Evolutionary conservation across 2,888 invertebrate species (phyloP), one percentile per base, ranked within the genome.

Genomic region (Sarcophaga rosellei): DNA sequence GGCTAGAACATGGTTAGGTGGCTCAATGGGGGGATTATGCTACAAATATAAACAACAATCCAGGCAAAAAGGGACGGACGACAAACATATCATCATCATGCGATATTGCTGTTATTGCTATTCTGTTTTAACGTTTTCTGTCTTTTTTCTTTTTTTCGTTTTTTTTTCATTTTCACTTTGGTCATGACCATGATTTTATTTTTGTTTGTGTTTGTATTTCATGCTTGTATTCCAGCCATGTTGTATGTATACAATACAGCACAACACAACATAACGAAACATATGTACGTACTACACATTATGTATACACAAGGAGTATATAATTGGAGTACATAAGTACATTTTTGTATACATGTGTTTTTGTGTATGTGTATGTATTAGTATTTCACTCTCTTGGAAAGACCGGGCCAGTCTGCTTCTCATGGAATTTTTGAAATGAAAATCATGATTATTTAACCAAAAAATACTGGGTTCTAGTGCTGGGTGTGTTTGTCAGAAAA

Each of bases 171-270:
- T 79, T 53, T 61, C 47, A 59, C 65, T 81, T 81, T 86, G 84
- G 86, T 75, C 86, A 86, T 86, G 86, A 86, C 86, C 86, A 84
- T 86, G 86, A 86, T 86, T 86, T 86, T 10, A 8, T 8, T 8
- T 35, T 35, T 35, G 35, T 35, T 35, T 35, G 25, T 4, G 25
- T 25, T 76, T 65, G 59, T 62, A 5, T 69, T 45, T 15, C 1
- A 53, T 45, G 63, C 70, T 81, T 70, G 44, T 59, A 57, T 81
- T 57, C 57, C 70, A 70, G 62, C 15, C 12, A 3, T 21, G 20
- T 47, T 57, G 53, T 53, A 53, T 53, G 53, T 59, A 10, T 25
- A 47, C 5, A 76, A 11, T 5, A 69, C 20, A 81, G 69, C 25
- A 74, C 61, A 66, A 61, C 61, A 65, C 44, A 63, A 21, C 57